phyloP scores from a whole-genome alignment of 2,113 vertebrate genomes.

The Baryphthengus martii region DNA sequence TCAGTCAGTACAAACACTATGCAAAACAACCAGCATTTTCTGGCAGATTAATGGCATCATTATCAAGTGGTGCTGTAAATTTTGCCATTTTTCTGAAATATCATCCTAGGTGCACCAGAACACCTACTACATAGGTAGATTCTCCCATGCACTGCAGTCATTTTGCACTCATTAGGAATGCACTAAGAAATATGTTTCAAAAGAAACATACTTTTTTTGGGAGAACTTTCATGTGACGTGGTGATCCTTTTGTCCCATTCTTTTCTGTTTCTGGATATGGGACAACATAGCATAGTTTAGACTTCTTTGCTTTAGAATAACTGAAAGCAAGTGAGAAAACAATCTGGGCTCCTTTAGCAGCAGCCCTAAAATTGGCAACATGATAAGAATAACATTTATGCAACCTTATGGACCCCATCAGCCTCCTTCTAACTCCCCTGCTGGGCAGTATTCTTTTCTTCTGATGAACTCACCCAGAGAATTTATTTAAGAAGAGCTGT shows the following conservation, averaged over 20 bases:
- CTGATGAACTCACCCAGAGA: background rate
- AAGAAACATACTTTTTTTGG: background rate
- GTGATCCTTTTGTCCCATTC: background rate
- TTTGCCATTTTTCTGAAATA: background rate
- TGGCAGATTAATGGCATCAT: background rate
- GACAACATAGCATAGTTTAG: background rate
- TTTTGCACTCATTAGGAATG: background rate
- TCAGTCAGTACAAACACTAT: background rate
- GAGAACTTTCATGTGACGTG: background rate
- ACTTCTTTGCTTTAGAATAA: background rate
- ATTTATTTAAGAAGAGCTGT: background rate
- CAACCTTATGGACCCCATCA: background rate
- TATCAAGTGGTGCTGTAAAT: background rate
- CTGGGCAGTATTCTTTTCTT: background rate
- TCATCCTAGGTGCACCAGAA: background rate
- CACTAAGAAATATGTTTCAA: background rate
- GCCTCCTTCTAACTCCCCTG: background rate
- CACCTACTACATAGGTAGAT: background rate
- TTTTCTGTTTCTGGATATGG: background rate
- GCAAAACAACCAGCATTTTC: background rate
- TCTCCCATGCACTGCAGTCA: accelerated
- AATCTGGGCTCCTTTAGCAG: background rate
- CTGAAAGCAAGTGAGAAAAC: background rate
- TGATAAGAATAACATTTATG: background rate
- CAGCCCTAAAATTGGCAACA: background rate